Base-by-base conservation (phyloP, 2,888 invertebrate genomes). In the Penaeus monodon region DNA sequence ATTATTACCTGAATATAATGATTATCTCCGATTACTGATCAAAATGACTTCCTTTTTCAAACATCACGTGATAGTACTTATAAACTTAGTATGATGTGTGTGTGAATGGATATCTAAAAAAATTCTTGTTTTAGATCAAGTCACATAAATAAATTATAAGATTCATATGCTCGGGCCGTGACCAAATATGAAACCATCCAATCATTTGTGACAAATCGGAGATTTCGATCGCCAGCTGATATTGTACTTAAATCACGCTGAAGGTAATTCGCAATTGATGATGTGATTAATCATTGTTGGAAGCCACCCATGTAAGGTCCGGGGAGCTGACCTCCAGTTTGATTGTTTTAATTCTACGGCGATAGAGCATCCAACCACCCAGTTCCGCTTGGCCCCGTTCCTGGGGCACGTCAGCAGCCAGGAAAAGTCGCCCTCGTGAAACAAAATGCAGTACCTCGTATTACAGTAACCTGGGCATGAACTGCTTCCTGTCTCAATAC, bases 181-280 rank as follows among this genome's bases (percentile, higher is more conserved):
- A 86, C 86, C 86, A 86, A 81, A 86, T 86, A 86, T 86, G 86
- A 86, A 86, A 77, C 81, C 33, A 81, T 81, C 86, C 86, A 86
- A 86, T 86, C 86, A 76, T 57, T 63, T 76, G 81, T 86, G 86
- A 86, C 86, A 86, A 86, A 86, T 81, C 81, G 86, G 66, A 81
- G 86, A 86, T 86, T 86, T 81, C 81, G 86, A 86, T 86, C 86
- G 68, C 81, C 81, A 76, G 86, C 86, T 86, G 86, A 86, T 86
- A 86, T 86, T 86, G 86, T 86, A 86, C 86, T 86, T 86, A 86
- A 86, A 86, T 86, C 86, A 86, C 81, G 86, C 29, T 76, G 86
- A 63, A 81, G 86, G 86, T 86, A 86, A 86, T 86, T 86, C 86
- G 70, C 86, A 81, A 86, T 86, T 81, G 86, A 86, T 86, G 86